Percentiles rank a stretch among this genome's conserved stretches.
Conservation (phyloP, 37 sponge, comb jelly and placozoan genomes). For the Amphimedon queenslandica region DNA sequence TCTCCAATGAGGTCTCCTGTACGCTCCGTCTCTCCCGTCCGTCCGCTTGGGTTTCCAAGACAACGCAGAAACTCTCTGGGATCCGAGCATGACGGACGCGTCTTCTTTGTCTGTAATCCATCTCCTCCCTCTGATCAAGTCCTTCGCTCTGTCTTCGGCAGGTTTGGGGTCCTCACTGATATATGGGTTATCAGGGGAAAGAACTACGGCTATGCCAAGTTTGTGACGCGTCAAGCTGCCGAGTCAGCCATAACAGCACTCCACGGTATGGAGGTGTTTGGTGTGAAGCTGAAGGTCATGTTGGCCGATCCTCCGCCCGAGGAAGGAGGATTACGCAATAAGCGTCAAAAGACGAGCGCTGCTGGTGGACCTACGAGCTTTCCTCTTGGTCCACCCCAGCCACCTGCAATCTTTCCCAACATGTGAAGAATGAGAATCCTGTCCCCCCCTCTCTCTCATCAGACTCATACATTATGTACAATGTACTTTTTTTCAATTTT, state of each 20-base stretch:
- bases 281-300: conserved; percentile 81
- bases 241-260: conserved; percentile 89
- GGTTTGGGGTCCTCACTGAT: conserved; percentile 86
- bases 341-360: conserved; percentile 2
- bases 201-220: conserved; percentile 95
- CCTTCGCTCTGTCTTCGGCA: conserved; percentile 77
- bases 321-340: conserved; percentile 26
- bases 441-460: too few species aligned
- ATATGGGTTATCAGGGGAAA: conserved; percentile 85
- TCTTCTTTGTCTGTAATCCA: conserved; percentile 92
- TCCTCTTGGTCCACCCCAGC: background rate
- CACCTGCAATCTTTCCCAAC: background rate
- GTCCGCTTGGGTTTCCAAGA: conserved; percentile 32
- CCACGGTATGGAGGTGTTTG: conserved; percentile 86
- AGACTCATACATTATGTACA: too few species aligned
- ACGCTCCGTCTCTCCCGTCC: conserved; percentile 70
- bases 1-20: conserved; percentile 72
- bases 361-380: too few species aligned
- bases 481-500: too few species aligned
- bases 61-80: conserved; percentile 58
- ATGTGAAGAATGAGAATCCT: too few species aligned
- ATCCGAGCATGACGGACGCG: conserved; percentile 63
- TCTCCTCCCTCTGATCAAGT: conserved; percentile 75
- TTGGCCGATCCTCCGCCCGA: conserved; percentile 80
- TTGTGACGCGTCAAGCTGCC: conserved; percentile 61